These are phyloP conservation scores for Ormia ochracea DNA, from an alignment of 2,888 invertebrate genomes.

Conservation along the genomic window DNA sequence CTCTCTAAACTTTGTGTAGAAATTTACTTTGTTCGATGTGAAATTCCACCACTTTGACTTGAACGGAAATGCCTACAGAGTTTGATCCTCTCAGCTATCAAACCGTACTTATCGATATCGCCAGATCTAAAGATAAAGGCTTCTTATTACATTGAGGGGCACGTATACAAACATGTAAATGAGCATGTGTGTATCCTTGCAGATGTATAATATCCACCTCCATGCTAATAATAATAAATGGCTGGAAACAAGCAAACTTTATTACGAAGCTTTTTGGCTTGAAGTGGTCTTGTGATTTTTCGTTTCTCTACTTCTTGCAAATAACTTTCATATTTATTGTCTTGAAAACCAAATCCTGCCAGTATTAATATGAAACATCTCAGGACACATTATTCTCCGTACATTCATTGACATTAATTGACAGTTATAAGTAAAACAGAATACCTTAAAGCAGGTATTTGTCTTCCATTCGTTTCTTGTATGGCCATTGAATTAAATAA, in stretches of 20 bases:
- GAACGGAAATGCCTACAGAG: too few species aligned
- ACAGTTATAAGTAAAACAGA: slow-evolving; percentile 43
- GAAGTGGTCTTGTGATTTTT: slow-evolving; percentile 40
- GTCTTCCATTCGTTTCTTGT: not conserved
- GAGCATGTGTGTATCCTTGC: too few species aligned
- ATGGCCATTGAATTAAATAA: too few species aligned
- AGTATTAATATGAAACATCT: not conserved
- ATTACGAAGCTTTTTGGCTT: not conserved
- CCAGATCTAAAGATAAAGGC: too few species aligned
- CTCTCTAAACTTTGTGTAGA: too few species aligned
- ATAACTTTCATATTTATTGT: slow-evolving; percentile 54
- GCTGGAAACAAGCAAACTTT: not conserved
- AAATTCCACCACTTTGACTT: too few species aligned
- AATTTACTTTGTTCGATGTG: too few species aligned
- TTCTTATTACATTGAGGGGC: too few species aligned
- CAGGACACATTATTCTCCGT: not conserved
- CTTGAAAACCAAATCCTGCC: slow-evolving; percentile 8
- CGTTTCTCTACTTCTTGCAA: slow-evolving; percentile 2
- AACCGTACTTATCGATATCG: too few species aligned
- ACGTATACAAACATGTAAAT: too few species aligned
- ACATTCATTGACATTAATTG: slow-evolving; percentile 50
- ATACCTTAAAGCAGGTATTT: not conserved
- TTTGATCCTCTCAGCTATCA: too few species aligned
- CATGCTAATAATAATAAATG: not conserved
- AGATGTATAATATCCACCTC: too few species aligned